Base-by-base conservation (phyloP, 2,797 vertebrate species). In the Bradypodion pumilum region DNA sequence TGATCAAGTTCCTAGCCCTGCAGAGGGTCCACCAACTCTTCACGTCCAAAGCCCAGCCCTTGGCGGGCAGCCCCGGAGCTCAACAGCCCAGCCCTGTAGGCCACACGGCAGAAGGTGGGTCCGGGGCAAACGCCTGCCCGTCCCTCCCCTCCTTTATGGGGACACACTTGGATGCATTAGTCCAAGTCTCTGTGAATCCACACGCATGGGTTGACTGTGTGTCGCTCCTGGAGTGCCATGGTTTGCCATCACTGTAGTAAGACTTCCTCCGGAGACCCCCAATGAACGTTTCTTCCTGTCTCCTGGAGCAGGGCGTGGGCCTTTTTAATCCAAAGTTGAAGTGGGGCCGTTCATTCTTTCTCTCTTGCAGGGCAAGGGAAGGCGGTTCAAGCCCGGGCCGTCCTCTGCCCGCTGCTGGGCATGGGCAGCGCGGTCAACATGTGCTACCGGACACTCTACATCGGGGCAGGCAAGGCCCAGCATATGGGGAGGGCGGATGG, bases 21-120 rank as follows among this genome's bases (percentile, higher is more conserved):
- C 98, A 99, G 95, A 97, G 98, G 96, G 98, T 99, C 95, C 98
- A 99, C 95, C 98, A 99, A 96, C 97, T 99, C 84, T 98, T 99
- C 88, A 96, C 98, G 66, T 96, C 97, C 83, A 98, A 97, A 96
- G 93, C 94, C n/a, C 94, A 97, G 89, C 89, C 95, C 87, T 91
- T 96, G 93, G 90, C 89, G 0, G 93, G 94, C 96, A 94, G 84
- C 90, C 88, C 89, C 62, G 89, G 93, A 88, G 88, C 96, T 90
- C 94, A 95, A 82, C 92, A 94, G 78, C 93, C 95, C 9, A 95
- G 96, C 94, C 92, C 95, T 10, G 92, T 92, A 62, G 87, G 94
- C 63, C 95, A 94, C 72, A 94, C 92, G 82, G 90, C 91, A 7
- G 96, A 97, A 94, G 95, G 98, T 99, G 94, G 10, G 29, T 15